Evolutionary conservation across 2,797 vertebrate species (phyloP).

Genomic region (Melanotaenia maccullochi): DNA sequence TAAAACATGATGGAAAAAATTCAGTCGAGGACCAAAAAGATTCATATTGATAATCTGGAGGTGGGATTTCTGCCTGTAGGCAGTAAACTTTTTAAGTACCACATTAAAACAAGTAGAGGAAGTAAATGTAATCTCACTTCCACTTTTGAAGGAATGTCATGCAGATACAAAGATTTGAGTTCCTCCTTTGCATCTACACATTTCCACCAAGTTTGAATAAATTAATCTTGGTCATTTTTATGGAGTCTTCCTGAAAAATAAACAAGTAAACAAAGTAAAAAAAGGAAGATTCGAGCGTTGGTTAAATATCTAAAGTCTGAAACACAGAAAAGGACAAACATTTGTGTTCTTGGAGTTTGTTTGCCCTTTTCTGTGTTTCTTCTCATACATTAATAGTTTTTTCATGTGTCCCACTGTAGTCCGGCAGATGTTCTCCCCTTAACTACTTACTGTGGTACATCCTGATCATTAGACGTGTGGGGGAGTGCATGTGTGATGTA

Average conservation of each 20-base stretch:
- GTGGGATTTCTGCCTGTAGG: neutral
- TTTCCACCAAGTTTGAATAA: neutral
- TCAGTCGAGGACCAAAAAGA: neutral
- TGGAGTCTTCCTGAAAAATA: neutral
- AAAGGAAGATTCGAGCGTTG: neutral
- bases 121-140: too few relatives aligned
- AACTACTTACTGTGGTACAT: constrained; percentile 41
- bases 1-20: neutral
- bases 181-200: neutral
- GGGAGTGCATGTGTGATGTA: constrained; percentile 23
- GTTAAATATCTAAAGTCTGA: neutral
- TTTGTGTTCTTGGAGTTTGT: neutral
- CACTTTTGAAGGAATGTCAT: too few relatives aligned
- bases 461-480: constrained; percentile 48
- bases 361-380: too few relatives aligned
- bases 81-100: too few relatives aligned
- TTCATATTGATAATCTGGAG: neutral
- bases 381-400: constrained; percentile 15
- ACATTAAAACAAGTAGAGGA: too few relatives aligned
- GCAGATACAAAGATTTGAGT: neutral
- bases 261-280: neutral
- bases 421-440: constrained; percentile 19
- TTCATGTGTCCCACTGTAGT: constrained; percentile 16
- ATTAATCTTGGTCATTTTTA: neutral
- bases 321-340: constrained; percentile 6